Evolutionary conservation across 2,888 invertebrate species (phyloP), one percentile per base, ranked within the genome.

Genomic region (Dolomedes plantarius): DNA sequence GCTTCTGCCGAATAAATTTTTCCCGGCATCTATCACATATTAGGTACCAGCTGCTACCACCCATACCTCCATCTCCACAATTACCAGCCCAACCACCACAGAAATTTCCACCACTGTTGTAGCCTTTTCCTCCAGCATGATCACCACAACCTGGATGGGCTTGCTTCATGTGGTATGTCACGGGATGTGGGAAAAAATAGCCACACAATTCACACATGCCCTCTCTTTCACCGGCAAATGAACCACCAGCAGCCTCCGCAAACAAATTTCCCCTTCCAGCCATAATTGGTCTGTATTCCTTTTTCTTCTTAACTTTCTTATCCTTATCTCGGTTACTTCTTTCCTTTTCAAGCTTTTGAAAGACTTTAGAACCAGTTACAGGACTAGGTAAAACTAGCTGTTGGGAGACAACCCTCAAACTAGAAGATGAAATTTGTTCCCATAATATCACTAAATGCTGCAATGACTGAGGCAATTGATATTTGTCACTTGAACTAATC

Each of bases 21-120:
- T 96, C 96, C 9, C 97, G 94, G 90, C 99, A 99, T 65, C 93
- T 93, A 90, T 97, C 97, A 92, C 99, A 99, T 91, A 97, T 94
- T 32, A 98, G 93, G 91, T 98, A 98, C 96, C 97, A 97, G 19
- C 96, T 94, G 88, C 92, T 91, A n/a, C 91, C 91, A 0, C 95
- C 95, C 39, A 95, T 93, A 31, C 96, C 96, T 1, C 96, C 96
- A 90, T 96, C 96, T 56, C 97, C 97, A 90, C 97, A 97, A 90
- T 95, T 95, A 1, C 96, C 97, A 0, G 95, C 95, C 96, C 96
- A 96, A 0, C 96, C 96, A 62, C 95, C 94, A 90, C 95, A 95
- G 91, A 96, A 98, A 89, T 94, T 94, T 0, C 98, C 98, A 32
- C 95, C 94, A 86, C 96, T 96, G 92, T 98, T 98, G 92, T 97